These are phyloP conservation scores for Morpho deidamia DNA, from an alignment of 2,888 invertebrate genomes.

Conservation along the genomic window DNA sequence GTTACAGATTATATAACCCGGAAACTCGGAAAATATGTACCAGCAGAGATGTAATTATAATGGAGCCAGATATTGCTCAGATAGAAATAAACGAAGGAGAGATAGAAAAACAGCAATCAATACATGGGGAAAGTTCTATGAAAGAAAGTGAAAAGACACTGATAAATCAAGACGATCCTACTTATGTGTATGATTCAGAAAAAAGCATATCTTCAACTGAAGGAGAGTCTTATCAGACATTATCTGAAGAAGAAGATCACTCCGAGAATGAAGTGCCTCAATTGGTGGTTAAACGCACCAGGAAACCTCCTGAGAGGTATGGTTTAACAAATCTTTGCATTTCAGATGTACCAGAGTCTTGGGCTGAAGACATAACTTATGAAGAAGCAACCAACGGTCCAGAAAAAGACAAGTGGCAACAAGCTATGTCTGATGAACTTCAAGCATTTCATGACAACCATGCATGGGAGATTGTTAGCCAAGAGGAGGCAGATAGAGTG, in stretches of 20 bases:
- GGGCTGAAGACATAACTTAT: neutral
- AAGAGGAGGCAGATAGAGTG: no score
- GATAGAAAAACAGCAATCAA: neutral
- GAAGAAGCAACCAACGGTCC: neutral
- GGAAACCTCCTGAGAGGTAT: constrained; percentile 24
- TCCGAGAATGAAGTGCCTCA: no score
- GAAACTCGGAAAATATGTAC: neutral
- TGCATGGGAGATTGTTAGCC: neutral
- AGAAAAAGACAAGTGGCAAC: neutral
- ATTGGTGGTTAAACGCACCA: no score
- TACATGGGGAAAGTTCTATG: neutral
- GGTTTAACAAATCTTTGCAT: neutral
- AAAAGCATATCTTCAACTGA: no score
- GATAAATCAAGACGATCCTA: constrained; percentile 27
- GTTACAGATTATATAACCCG: constrained; percentile 2
- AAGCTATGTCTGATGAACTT: neutral
- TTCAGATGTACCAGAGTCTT: no score
- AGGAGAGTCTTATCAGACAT: no score
- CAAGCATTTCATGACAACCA: neutral
- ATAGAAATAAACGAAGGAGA: constrained; percentile 29
- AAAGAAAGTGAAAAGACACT: constrained; percentile 26
- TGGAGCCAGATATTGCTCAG: neutral
- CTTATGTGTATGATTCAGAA: no score
- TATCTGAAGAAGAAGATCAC: no score
- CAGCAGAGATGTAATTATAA: constrained; percentile 2